Evolutionary conservation across 2,797 vertebrate genomes (phyloP), one percentile per base, ranked within the genome.

Genomic region (Labeo calbasu): DNA sequence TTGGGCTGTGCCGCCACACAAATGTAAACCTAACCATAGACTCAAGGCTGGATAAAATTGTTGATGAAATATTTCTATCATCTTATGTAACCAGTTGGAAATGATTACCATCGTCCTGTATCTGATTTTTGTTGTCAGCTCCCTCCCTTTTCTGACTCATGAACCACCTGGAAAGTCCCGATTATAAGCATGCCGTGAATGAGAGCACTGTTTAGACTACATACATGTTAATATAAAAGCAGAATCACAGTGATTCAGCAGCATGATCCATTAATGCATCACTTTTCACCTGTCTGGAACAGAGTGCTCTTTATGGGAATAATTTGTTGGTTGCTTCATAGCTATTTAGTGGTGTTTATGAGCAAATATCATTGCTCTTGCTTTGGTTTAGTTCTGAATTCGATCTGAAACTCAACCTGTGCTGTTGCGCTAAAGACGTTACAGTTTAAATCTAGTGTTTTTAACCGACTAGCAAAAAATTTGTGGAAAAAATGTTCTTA

Each of bases 131-230:
- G 12, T 65, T 66, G 11, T 83, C 63, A 57, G 63, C 72, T 48
- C 73, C 81, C 72, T 81, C 68, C 79, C 69, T 65, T 51, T 76
- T 76, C 59, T 83, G 81, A 83, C 50, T 83, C 72, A 83, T 36
- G 46, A 83, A 68, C 72, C 81, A 83, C 81, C 81, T 83, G 81
- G 81, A 83, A 77, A 83, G 72, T 83, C 72, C 72, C 36, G 73
- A 46, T 69, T 57, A 46, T 48, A n/a, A 68, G 25, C 32, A 8
- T 13, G 32, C 17, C 9, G 5, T 83, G 72, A 83, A 77, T 77
- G 63, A 57, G 36, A 69, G 72, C 50, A 43, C 61, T 83, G 72
- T 83, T 77, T 68, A 57, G 48, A 57, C 23, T 48, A 48, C 63
- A 69, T 69, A 57, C 72, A 77, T 77, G 81, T 83, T 69, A 46